Evolutionary conservation across 2,888 invertebrate species (phyloP), one percentile per base, ranked within the genome.

Genomic region (Epirrita christyi): DNA sequence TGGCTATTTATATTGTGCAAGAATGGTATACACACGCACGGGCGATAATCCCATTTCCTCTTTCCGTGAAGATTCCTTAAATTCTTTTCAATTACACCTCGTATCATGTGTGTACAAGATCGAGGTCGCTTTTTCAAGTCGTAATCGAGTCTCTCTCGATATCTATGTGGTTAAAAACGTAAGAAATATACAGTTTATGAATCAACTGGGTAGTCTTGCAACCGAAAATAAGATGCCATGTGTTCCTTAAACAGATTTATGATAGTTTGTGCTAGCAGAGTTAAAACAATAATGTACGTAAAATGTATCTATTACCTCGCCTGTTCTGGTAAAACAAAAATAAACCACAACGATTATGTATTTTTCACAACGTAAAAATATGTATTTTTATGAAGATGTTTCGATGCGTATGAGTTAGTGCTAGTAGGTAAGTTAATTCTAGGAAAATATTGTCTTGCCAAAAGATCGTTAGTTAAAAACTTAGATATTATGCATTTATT

Each of bases 401-500:
- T 37, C n/a, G n/a, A 37, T n/a, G n/a, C n/a, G n/a, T n/a, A n/a
- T n/a, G 37, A n/a, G 37, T 37, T 32, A 32, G 32, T 8, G 21
- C 21, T 40, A 15, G 9, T 40, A 0, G 40, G 14, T 40, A 11
- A 10, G 32, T 32, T 32, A 9, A 32, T 32, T 34, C 27, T 21
- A 40, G 37, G 9, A 21, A 14, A 46, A 36, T 32, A 52, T 36
- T 47, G 6, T 53, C 53, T 51, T 52, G 51, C 43, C 43, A 51
- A 56, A 15, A 42, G 29, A 15, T 41, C 4, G 21, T 44, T 55
- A 11, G 21, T 21, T 13, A 21, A 37, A 2, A 29, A 48, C 13
- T 6, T 29, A 47, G 27, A 47, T 32, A 7, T 42, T 49, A 54
- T 54, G 63, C 61, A 65, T 65, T 65, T 63, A 59, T 32, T 61